Evolutionary conservation across 2,113 vertebrate genomes (phyloP), one percentile per base, ranked within the genome.

Genomic region (Brachypodius melanocephalos): DNA sequence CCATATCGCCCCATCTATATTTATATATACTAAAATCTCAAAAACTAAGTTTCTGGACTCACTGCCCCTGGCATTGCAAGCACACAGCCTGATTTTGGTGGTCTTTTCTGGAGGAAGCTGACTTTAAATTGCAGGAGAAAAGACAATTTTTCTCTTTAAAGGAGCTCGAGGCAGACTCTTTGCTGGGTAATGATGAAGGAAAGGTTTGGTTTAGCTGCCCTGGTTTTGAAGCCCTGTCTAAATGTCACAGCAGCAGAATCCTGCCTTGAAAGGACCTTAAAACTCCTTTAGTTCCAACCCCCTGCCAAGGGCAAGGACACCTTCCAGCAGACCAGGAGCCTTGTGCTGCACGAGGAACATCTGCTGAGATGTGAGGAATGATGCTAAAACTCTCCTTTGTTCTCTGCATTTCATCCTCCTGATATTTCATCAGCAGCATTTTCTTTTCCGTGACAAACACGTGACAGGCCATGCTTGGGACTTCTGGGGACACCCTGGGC

Each of bases 361-460:
- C 69, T 63, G 20, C 0, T 31, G 71, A 28, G 76, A 3, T 34
- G 3, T 42, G 59, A 22, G 19, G 9, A 8, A 48, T 2, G 17
- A 4, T 25, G 51, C 46, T 61, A 6, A 29, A 52, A 7, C 7
- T 51, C 17, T 9, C 31, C 55, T 42, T 84, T 61, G 65, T 22
- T 58, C 69, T 43, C 46, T 48, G 58, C 10, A 2, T 25, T 21
- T 57, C 43, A 20, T 25, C 51, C 61, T 55, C 46, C 61, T 13
- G 54, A 0, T 36, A 5, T 24, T 74, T 40, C 24, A 32, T 6
- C 1, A 4, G 40, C 6, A 17, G 29, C 12, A 1, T 59, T 85
- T 82, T 24, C 18, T 24, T 17, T 12, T 5, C 26, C 5, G 0
- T 11, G n/a, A 7, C 38, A 17, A 62, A 62, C 36, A 1, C 0